Base-by-base conservation (phyloP, 2,113 vertebrate genomes). In the Phaethon lepturus region DNA sequence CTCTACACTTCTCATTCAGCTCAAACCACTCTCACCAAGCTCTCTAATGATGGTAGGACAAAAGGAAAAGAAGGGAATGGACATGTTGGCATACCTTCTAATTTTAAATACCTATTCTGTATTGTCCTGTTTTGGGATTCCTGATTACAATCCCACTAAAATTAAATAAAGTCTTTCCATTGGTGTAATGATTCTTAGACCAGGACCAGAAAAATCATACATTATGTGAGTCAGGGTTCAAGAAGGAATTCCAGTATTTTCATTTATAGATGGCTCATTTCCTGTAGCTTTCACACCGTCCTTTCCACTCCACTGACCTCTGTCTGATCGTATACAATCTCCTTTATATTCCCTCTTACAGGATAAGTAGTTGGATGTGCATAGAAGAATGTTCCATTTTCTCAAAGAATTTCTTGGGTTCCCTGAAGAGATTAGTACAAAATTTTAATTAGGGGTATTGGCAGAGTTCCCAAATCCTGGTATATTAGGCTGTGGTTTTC, bases 201-300 rank as follows among this genome's bases (percentile, higher is more conserved):
- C 14, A 90, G 47, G 59, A 66, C 35, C 55, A 94, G 58, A 20
- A 91, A 92, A 94, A 90, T 94, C 72, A 73, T 66, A 80, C 24
- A 40, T 86, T 53, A 56, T 63, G 55, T 88, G 89, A 95, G 81
- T 93, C 45, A 88, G 87, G 59, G 80, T 93, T 91, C 89, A 91
- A 82, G 66, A 90, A 91, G 77, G 69, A 93, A 67, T 86, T 90
- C 71, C 91, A 88, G 45, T 90, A 90, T 93, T 91, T 93, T 94
- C 92, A 72, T 96, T 89, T 85, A 94, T 59, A 86, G 69, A 94
- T 96, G 78, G 42, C 63, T 95, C 85, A 95, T 97, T 97, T 97
- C 94, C 93, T 97, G 91, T 88, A 91, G 94, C 89, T 90, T 95
- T 93, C 93, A 95, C 81, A 90, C 93, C 96, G 95, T 95, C 91